Percentiles rank a stretch among this genome's conserved stretches.
Conservation (phyloP, 2,888 invertebrate species). For the Teleogryllus oceanicus region DNA sequence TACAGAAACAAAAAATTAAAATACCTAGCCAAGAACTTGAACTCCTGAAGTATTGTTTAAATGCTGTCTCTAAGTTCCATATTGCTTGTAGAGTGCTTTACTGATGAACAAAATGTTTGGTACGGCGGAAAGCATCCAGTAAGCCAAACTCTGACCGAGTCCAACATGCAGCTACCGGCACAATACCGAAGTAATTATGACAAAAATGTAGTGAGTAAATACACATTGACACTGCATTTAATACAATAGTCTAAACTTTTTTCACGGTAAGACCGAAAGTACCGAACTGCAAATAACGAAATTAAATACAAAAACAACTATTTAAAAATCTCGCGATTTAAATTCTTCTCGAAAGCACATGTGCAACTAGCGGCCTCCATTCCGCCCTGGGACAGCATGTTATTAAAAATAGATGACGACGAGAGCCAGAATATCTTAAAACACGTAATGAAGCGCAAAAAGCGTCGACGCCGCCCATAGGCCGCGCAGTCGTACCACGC, state of each 20-base stretch:
- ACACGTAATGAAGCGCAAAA: slow-evolving; percentile 6
- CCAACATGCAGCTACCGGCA: not conserved
- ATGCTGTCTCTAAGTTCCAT: too few species aligned
- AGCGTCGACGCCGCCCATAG: not conserved
- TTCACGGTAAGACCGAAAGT: not conserved
- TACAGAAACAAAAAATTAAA: too few species aligned
- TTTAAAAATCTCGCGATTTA: not conserved
- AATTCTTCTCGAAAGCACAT: not conserved
- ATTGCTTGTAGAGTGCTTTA: too few species aligned
- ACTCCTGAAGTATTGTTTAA: too few species aligned
- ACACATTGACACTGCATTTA: not conserved
- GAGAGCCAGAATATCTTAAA: not conserved
- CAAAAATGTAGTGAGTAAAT: not conserved
- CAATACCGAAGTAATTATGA: not conserved
- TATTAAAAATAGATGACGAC: slow-evolving; percentile 7
- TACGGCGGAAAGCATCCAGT: too few species aligned
- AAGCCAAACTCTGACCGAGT: too few species aligned
- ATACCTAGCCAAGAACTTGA: too few species aligned
- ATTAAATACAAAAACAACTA: not conserved
- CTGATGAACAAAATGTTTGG: too few species aligned
- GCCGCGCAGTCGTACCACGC: not conserved
- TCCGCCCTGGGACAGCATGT: not conserved
- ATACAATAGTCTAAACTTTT: not conserved
- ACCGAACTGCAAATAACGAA: not conserved
- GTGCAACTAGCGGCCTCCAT: not conserved